These are phyloP conservation scores for Arge pagana DNA, from an alignment of 2,888 invertebrate genomes.

Conservation along the genomic window DNA sequence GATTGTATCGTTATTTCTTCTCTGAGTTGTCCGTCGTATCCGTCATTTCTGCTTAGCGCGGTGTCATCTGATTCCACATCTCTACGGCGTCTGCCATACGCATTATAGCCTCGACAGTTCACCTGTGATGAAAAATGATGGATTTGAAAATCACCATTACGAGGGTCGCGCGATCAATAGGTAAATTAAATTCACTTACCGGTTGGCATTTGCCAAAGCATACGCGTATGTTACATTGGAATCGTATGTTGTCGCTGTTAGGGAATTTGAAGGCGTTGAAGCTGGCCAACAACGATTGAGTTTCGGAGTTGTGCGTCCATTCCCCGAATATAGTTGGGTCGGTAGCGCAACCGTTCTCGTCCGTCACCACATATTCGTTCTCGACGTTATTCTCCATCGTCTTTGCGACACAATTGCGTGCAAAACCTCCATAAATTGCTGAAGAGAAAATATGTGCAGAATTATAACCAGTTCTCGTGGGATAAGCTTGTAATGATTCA, in stretches of 20 bases:
- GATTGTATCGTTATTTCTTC: constrained; percentile 94
- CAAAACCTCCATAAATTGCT: constrained; percentile 93
- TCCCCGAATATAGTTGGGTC: constrained; percentile 92
- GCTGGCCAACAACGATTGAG: constrained; percentile 82
- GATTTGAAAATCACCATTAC: neutral
- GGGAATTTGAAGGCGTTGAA: constrained; percentile 97
- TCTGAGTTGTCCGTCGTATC: constrained; percentile 77
- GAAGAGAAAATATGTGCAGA: constrained; percentile 31
- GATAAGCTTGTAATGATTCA: too few relatives aligned
- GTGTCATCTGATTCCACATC: constrained; percentile 65
- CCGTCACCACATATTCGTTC: constrained; percentile 90
- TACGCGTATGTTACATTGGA: constrained; percentile 94
- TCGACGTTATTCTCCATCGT: constrained; percentile 87
- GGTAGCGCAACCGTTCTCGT: constrained; percentile 92
- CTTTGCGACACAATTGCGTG: constrained; percentile 90
- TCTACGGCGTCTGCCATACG: constrained; percentile 82
- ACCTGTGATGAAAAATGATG: constrained; percentile 62
- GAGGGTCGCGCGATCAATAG: neutral
- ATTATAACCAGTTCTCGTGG: too few relatives aligned
- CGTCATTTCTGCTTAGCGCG: constrained; percentile 64
- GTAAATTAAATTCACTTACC: constrained; percentile 62
- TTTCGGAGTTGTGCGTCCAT: constrained; percentile 87
- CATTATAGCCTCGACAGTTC: constrained; percentile 89
- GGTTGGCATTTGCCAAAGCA: constrained; percentile 96
- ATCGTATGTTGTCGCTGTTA: constrained; percentile 89